Percentiles rank a stretch among this genome's conserved stretches.
Evolutionary conservation across 2,888 invertebrate genomes (phyloP).

Genomic region (Gerosis bhagava): DNA sequence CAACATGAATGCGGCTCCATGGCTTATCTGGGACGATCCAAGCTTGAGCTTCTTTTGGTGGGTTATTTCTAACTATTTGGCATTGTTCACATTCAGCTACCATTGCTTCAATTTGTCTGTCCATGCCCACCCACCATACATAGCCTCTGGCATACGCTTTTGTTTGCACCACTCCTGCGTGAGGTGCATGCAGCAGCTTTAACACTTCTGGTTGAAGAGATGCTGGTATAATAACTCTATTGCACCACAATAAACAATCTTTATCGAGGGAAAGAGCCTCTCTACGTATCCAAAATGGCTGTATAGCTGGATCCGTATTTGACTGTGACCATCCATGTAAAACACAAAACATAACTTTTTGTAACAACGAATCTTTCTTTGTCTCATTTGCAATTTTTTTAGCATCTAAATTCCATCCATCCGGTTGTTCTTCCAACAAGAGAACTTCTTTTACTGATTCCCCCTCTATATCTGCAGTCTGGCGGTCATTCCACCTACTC

Average conservation of each 20-base stretch:
- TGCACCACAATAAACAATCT: too few species aligned
- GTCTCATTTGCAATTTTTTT: conserved; percentile 12
- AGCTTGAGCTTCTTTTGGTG: conserved; percentile 28
- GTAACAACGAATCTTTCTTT: conserved; percentile 4
- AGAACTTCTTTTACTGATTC: neutral
- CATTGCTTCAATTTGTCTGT: conserved; percentile 28
- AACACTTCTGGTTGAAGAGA: conserved; percentile 12
- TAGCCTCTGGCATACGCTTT: conserved; percentile 33
- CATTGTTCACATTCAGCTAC: conserved; percentile 27
- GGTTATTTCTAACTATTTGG: conserved; percentile 27
- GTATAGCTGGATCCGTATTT: conserved; percentile 17
- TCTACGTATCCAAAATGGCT: conserved; percentile 23
- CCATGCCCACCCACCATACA: conserved; percentile 29
- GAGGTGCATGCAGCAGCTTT: conserved; percentile 14
- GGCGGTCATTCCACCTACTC: conserved; percentile 5
- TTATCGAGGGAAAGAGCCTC: conserved; percentile 23
- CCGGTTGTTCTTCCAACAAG: conserved; percentile 8
- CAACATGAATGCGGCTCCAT: conserved; percentile 28
- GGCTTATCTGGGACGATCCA: conserved; percentile 33
- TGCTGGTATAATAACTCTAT: conserved; percentile 8
- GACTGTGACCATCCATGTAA: conserved; percentile 27
- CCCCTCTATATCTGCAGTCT: neutral
- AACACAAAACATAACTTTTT: conserved; percentile 12
- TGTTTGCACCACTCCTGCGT: conserved; percentile 28
- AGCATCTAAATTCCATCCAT: conserved; percentile 13